phyloP scores from a whole-genome alignment of 2,888 invertebrate species.

The Oligia fasciuncula region DNA sequence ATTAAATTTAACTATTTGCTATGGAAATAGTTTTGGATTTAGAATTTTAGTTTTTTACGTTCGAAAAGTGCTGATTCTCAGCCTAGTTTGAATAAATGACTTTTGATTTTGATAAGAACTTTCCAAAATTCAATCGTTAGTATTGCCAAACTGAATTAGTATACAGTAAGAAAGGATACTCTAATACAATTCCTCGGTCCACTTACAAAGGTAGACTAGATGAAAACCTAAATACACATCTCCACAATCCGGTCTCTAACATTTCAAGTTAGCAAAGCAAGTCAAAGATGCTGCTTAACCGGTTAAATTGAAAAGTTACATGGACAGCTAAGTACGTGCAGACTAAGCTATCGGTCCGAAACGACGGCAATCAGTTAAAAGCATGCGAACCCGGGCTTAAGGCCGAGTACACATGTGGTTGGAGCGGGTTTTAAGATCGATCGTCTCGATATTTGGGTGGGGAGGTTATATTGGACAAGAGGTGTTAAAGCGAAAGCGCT shows the following conservation, averaged over 20 bases:
- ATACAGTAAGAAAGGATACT: not conserved
- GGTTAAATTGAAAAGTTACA: slow-evolving; percentile 64
- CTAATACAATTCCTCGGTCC: not conserved
- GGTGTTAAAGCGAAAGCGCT: too few species aligned
- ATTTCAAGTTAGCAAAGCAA: slow-evolving; percentile 47
- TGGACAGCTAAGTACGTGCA: slow-evolving; percentile 49
- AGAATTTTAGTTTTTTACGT: too few species aligned
- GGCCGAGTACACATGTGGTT: slow-evolving; percentile 41
- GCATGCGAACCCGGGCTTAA: slow-evolving; percentile 63
- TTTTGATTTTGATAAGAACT: not conserved
- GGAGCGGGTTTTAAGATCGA: slow-evolving; percentile 9
- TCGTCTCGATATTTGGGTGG: slow-evolving; percentile 5
- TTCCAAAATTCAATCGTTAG: not conserved
- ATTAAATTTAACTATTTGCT: too few species aligned
- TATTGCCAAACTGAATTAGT: not conserved
- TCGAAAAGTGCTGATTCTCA: too few species aligned
- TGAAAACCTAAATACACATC: slow-evolving; percentile 27
- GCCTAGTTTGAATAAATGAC: too few species aligned
- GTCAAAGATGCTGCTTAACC: slow-evolving; percentile 58
- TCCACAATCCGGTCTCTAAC: slow-evolving; percentile 16
- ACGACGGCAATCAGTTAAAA: slow-evolving; percentile 76
- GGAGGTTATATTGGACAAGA: not conserved
- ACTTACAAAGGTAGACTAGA: slow-evolving; percentile 20
- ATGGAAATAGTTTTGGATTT: too few species aligned
- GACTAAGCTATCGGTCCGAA: slow-evolving; percentile 66